Evolutionary conservation across 35 echinoderm and acorn worm genomes (phyloP).

Genomic region (Ptychodera flava): DNA sequence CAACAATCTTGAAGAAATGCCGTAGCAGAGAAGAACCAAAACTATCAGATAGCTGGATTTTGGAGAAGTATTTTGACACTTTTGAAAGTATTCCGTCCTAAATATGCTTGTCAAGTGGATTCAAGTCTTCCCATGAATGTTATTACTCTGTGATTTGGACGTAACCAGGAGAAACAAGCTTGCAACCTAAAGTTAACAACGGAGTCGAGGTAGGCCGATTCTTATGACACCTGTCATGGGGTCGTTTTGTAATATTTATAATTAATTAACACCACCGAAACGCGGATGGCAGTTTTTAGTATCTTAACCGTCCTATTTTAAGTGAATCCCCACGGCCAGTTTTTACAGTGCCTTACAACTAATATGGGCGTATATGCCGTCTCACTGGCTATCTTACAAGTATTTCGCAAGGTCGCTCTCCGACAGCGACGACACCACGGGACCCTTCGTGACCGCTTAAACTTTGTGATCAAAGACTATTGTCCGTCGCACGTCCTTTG

Average conservation of each 20-base stretch:
- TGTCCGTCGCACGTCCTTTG: too few species aligned
- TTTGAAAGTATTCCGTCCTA: background rate
- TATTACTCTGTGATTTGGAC: background rate
- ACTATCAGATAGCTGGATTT: background rate
- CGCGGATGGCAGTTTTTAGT: too few species aligned
- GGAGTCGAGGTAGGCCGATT: background rate
- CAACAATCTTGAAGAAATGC: background rate
- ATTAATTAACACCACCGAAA: too few species aligned
- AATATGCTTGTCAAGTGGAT: background rate
- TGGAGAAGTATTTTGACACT: background rate
- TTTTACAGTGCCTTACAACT: too few species aligned
- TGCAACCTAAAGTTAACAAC: background rate
- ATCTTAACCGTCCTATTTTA: too few species aligned
- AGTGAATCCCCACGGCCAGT: too few species aligned
- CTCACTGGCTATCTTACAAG: too few species aligned
- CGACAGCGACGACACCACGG: too few species aligned
- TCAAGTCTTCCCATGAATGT: background rate
- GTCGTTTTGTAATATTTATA: background rate
- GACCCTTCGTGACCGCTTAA: too few species aligned
- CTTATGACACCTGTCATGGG: background rate
- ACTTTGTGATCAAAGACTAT: too few species aligned
- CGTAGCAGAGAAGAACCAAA: background rate
- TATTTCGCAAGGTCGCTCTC: too few species aligned
- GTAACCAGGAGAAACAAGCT: background rate
- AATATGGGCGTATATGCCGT: too few species aligned